A percentile compares a stretch with the other conserved stretches of the same genome.
Conservation (phyloP, 2,888 invertebrate genomes). For the Chymomyza amoena region DNA sequence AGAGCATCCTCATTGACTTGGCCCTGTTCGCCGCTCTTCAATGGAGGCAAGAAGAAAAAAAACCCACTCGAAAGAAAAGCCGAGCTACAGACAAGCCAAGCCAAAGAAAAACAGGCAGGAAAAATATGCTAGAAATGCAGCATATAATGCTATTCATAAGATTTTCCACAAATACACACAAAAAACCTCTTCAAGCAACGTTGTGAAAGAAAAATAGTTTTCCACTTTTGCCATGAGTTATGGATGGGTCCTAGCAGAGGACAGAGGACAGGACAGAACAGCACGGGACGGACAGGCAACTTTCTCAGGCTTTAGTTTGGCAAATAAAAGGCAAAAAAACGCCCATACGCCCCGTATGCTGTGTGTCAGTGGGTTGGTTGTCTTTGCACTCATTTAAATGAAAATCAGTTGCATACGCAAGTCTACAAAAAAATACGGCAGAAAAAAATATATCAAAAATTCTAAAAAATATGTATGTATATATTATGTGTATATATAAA, state of each 20-base stretch:
- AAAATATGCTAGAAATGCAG: slow-evolving; percentile 35
- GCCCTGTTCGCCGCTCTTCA: not conserved
- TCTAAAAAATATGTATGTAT: not conserved
- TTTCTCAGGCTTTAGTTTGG: slow-evolving; percentile 4
- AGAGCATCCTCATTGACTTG: slow-evolving; percentile 16
- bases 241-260: not conserved
- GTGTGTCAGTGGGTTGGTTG: slow-evolving; percentile 26
- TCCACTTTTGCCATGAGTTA: not conserved
- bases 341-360: slow-evolving; percentile 27
- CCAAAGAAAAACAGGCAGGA: not conserved
- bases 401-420: slow-evolving; percentile 61
- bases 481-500: not conserved
- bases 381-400: slow-evolving; percentile 61
- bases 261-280: not conserved
- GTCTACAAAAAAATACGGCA: slow-evolving; percentile 30
- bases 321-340: slow-evolving; percentile 1
- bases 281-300: not conserved
- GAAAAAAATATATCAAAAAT: not conserved
- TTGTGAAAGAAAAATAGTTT: not conserved
- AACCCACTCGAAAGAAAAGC: slow-evolving; percentile 19
- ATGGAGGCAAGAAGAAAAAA: not conserved
- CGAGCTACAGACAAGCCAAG: slow-evolving; percentile 7
- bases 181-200: not conserved
- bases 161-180: slow-evolving; percentile 37
- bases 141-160: slow-evolving; percentile 70